These are phyloP conservation scores for Staurois parvus DNA, from an alignment of 2,797 vertebrate species.

Conservation along the genomic window DNA sequence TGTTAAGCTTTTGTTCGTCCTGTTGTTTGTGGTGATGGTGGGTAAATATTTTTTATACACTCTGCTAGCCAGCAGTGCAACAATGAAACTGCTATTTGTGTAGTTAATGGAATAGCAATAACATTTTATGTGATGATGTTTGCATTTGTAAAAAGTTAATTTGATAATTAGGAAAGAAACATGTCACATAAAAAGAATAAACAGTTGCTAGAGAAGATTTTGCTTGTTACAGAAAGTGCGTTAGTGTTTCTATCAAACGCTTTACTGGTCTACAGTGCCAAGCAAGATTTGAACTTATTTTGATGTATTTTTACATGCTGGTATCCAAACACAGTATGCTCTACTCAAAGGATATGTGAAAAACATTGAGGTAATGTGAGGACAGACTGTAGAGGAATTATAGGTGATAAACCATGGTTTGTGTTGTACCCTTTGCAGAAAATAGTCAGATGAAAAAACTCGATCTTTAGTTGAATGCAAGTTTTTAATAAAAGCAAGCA, in stretches of 20 bases:
- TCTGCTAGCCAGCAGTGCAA: not conserved
- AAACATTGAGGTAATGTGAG: slow-evolving; percentile 6
- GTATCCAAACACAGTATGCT: not conserved
- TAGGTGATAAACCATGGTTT: not conserved
- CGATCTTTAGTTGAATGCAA: not conserved
- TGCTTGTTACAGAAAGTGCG: not conserved
- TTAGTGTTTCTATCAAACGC: not conserved
- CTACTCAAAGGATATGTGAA: not conserved
- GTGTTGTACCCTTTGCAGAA: not conserved
- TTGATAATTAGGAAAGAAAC: not conserved
- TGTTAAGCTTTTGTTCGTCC: not conserved
- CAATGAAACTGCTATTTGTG: slow-evolving; percentile 3
- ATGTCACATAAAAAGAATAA: slow-evolving; percentile 2
- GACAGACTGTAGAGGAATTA: not conserved
- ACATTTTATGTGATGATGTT: slow-evolving; percentile 17
- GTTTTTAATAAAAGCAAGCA: not conserved
- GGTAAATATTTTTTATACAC: slow-evolving; percentile 21
- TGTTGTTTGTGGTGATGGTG: not conserved
- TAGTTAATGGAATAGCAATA: slow-evolving; percentile 21
- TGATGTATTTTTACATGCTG: not conserved
- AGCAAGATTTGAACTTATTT: not conserved
- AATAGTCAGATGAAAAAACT: not conserved
- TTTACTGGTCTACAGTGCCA: not conserved
- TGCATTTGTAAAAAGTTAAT: slow-evolving; percentile 19
- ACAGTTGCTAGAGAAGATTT: not conserved